phyloP scores from a whole-genome alignment of 2,113 vertebrate genomes.

The Esox niger region DNA sequence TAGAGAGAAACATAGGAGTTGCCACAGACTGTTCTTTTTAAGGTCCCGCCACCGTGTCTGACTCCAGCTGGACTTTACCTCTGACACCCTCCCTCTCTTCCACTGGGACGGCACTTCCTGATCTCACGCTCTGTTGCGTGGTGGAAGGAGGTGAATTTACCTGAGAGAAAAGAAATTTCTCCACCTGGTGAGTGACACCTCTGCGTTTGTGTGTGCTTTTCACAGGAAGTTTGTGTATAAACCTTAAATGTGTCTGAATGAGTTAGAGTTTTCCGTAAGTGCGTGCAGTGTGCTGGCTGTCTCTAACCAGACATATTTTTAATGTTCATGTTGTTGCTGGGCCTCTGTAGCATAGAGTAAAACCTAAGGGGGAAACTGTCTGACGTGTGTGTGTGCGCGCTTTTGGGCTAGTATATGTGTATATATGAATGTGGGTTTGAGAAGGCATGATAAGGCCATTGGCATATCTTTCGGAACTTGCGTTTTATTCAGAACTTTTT shows the following conservation, averaged over 20 bases:
- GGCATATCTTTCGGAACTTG: not conserved
- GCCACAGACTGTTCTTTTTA: slow-evolving; percentile 32
- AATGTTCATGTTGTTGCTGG: not conserved
- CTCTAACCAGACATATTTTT: not conserved
- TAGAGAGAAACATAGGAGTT: not conserved
- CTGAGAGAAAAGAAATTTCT: slow-evolving; percentile 30
- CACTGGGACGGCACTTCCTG: slow-evolving; percentile 38
- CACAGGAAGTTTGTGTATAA: slow-evolving; percentile 27
- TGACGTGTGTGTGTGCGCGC: not conserved
- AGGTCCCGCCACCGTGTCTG: slow-evolving; percentile 25
- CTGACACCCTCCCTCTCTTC: slow-evolving; percentile 12
- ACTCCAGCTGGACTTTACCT: slow-evolving; percentile 38
- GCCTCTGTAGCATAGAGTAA: not conserved
- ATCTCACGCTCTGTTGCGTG: slow-evolving; percentile 35
- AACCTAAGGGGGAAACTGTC: not conserved
- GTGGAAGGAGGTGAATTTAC: slow-evolving; percentile 45
- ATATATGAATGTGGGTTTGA: not conserved
- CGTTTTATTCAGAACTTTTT: slow-evolving; percentile 36
- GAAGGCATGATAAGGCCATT: not conserved
- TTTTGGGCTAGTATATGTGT: not conserved
- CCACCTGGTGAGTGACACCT: slow-evolving; percentile 52
- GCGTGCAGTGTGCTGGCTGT: not conserved
- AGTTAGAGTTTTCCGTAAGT: not conserved
- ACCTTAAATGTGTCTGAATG: not conserved
- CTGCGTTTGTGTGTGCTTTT: slow-evolving; percentile 27